Base-by-base conservation (phyloP, 2,888 invertebrate genomes). In the Tinea semifulvella region DNA sequence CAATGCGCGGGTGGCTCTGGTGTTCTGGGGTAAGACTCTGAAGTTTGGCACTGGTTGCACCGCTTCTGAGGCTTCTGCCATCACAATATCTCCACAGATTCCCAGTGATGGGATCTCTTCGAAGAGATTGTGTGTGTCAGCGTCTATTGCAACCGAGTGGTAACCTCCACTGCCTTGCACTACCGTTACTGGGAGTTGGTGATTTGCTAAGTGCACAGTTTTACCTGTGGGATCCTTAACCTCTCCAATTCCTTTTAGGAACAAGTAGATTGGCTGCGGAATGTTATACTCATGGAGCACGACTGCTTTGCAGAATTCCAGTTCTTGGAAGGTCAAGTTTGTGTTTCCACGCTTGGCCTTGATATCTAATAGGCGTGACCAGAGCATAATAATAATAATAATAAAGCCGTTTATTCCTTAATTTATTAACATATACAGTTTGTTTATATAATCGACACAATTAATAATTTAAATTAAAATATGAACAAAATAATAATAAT, bases 81-180 rank as follows among this genome's bases (percentile, higher is more conserved):
- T 63, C 1, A 58, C 50, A 53, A 61, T 55, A 43, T 63, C 61
- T 2, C 61, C 60, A 5, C 14, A 14, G 8, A 61, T 56, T 1
- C 60, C 59, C 42, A 61, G 47, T 2, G 53, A 52, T 3, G 58
- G 59, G 22, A 56, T 47, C 45, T 61, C 61, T 47, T 63, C 61
- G 48, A 58, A 63, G 11, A 57, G 38, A 27, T 54, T 58, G 47
- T 63, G 61, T 5, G 48, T 56, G 35, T 54, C 52, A 1, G 8
- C 46, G 18, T 51, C 51, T 5, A 63, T 46, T 4, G 5, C 46
- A n/a, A 14, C 20, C 25, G 57, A 50, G 43, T 61, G 62, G 40
- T 63, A 62, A 6, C 60, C 58, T 25, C 55, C 53, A n/a, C 53
- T 51, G 3, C 47, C 47, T 50, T 53, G 53, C 3, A 52, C 58